A percentile compares a stretch with the other conserved stretches of the same genome.
These are phyloP conservation scores for Numenius phaeopus DNA, from an alignment of 2,797 vertebrate species.

Conservation along the genomic window DNA sequence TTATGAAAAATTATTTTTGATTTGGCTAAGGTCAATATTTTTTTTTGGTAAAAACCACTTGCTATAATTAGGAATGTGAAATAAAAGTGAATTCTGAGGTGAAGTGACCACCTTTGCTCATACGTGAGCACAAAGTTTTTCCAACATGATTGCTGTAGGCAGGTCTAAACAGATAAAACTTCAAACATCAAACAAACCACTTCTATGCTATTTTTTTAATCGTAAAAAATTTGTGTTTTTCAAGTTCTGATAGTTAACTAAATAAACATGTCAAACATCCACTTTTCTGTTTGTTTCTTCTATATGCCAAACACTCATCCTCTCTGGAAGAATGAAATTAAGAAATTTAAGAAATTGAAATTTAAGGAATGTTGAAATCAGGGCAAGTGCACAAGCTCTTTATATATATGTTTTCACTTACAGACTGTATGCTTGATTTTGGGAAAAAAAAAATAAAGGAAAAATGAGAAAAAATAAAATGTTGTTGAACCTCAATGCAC, in stretches of 20 bases:
- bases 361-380: background rate
- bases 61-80: background rate
- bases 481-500: background rate
- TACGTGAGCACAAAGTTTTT: background rate
- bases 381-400: fast-evolving
- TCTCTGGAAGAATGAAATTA: background rate
- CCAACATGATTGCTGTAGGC: background rate
- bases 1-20: background rate
- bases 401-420: background rate
- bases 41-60: background rate
- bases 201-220: background rate
- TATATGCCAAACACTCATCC: background rate
- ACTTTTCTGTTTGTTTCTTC: background rate
- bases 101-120: background rate
- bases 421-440: background rate
- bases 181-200: background rate
- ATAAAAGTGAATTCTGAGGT: background rate
- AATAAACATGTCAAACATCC: background rate
- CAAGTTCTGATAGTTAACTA: background rate
- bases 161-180: background rate
- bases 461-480: background rate
- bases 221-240: background rate
- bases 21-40: background rate
- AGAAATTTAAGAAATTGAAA: background rate
- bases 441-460: background rate